Conservation (phyloP, 2,113 vertebrate species). For the Pelecanus crispus region DNA sequence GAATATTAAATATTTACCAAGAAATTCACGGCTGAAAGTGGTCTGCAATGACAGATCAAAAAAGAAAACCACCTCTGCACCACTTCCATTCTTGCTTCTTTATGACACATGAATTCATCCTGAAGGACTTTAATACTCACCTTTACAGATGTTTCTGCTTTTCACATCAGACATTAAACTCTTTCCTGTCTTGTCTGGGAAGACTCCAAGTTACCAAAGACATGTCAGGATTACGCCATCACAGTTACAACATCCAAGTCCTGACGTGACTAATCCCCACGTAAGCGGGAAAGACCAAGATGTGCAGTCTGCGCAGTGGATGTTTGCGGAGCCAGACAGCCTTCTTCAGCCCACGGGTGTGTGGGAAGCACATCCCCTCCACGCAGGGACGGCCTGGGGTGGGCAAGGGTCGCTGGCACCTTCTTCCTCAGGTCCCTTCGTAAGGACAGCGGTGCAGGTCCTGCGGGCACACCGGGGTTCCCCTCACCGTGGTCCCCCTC, state of each 20-base stretch:
- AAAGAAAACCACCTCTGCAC: not conserved
- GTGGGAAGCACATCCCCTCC: not conserved
- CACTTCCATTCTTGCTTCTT: not conserved
- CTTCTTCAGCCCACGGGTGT: not conserved
- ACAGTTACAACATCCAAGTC: not conserved
- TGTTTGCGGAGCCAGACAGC: not conserved
- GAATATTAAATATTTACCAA: not conserved
- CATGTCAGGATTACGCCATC: not conserved
- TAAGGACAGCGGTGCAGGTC: not conserved
- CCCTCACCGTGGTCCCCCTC: rapidly evolving
- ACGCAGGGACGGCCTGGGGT: not conserved
- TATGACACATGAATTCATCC: not conserved
- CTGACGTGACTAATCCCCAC: not conserved
- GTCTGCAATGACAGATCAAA: not conserved
- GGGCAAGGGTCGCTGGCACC: not conserved
- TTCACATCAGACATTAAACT: not conserved
- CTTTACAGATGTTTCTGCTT: not conserved
- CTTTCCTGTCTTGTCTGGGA: not conserved
- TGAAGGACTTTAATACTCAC: not conserved
- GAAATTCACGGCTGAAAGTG: not conserved
- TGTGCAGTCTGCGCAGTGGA: not conserved
- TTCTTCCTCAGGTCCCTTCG: not conserved
- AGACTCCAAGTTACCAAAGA: not conserved
- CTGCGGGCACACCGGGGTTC: rapidly evolving
- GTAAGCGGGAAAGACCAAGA: not conserved